Conservation (phyloP, 2,888 invertebrate genomes). For the Amphipyra berbera region DNA sequence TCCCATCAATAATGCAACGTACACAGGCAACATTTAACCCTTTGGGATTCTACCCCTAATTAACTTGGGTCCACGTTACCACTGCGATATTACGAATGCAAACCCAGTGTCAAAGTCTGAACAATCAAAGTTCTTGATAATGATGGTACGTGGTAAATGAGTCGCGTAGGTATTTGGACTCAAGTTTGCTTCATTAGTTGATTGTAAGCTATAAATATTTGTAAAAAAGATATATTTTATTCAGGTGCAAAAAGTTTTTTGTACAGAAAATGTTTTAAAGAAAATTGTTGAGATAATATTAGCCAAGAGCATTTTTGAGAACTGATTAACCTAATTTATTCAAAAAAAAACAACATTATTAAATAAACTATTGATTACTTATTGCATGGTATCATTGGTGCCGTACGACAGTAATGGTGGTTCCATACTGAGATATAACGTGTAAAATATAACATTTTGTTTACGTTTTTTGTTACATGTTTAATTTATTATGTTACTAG, state of each 20-base stretch:
- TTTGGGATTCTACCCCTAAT: constrained; percentile 68
- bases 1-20: constrained; percentile 73
- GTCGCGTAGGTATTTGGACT: constrained; percentile 47
- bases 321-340: too few relatives aligned
- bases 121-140: constrained; percentile 63
- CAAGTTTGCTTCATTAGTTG: constrained; percentile 39
- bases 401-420: too few relatives aligned
- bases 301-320: too few relatives aligned
- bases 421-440: too few relatives aligned
- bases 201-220: constrained; percentile 29
- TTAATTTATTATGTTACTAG: too few relatives aligned
- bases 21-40: constrained; percentile 68
- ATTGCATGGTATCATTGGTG: too few relatives aligned
- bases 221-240: background rate
- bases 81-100: constrained; percentile 67
- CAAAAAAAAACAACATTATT: too few relatives aligned
- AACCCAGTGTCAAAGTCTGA: constrained; percentile 63
- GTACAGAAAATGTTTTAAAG: background rate
- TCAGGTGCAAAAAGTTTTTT: background rate
- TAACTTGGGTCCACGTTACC: constrained; percentile 62
- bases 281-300: too few relatives aligned
- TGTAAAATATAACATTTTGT: too few relatives aligned
- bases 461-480: too few relatives aligned
- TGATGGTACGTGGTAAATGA: constrained; percentile 48
- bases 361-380: too few relatives aligned